Evolutionary conservation across 2,797 vertebrate species (phyloP).

Genomic region (Trichosurus vulpecula): DNA sequence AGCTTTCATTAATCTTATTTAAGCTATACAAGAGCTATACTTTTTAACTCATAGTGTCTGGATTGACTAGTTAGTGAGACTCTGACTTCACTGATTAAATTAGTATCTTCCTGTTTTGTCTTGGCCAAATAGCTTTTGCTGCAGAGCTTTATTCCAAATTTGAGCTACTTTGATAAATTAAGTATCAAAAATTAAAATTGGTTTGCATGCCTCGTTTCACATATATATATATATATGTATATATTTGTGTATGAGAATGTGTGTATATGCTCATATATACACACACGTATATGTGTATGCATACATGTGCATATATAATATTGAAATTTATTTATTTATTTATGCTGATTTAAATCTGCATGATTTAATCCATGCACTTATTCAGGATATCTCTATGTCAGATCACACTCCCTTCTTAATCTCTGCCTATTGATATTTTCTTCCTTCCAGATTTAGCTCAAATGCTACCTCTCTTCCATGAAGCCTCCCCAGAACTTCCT

Average conservation of each 20-base stretch:
- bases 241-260: too few species aligned
- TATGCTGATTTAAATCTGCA: background rate
- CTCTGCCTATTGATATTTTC: background rate
- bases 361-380: background rate
- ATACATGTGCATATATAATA: too few species aligned
- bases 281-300: too few species aligned
- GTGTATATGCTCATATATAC: too few species aligned
- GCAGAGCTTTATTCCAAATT: background rate
- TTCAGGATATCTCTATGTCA: background rate
- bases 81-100: background rate
- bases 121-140: background rate
- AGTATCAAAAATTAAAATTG: background rate
- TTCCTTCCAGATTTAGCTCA: background rate
- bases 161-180: background rate
- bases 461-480: background rate
- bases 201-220: background rate
- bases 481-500: too few species aligned
- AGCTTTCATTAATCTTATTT: background rate
- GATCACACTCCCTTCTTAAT: background rate
- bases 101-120: background rate
- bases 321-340: too few species aligned
- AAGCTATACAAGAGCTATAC: background rate
- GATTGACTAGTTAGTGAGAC: background rate
- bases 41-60: background rate
- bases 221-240: too few species aligned